Base-by-base conservation (phyloP, 1,140 invertebrate species). In the Plectrocnemia conspersa region DNA sequence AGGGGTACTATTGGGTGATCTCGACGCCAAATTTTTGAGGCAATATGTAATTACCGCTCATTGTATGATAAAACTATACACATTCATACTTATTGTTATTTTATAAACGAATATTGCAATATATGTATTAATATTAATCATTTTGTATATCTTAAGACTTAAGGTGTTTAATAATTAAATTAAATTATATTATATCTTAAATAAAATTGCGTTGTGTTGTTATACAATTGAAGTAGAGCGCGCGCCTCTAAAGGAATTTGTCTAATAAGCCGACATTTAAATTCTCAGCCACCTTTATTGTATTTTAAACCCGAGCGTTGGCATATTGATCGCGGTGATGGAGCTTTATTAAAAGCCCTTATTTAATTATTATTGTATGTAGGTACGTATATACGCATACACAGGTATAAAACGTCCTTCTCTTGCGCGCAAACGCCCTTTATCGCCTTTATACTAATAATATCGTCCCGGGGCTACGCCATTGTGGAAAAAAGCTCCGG, bases 341-440 rank as follows among this genome's bases (percentile, higher is more conserved):
- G 35, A 38, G 35, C 35, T 38, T 38, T 38, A 38, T 38, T 38
- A 38, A 38, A 38, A 38, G 35, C 35, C 35, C 15, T 16, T 38
- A 38, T 38, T 38, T 38, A 38, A 38, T 38, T 38, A 38, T 38
- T 38, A 38, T 38, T 38, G 13, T 38, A 38, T n/a, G n/a, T n/a
- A n/a, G n/a, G n/a, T n/a, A n/a, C n/a, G n/a, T n/a, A n/a, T n/a
- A n/a, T n/a, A n/a, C n/a, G n/a, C n/a, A n/a, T n/a, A n/a, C n/a
- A n/a, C n/a, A n/a, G n/a, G n/a, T n/a, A n/a, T n/a, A n/a, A 38
- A 38, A 16, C 35, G 6, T 38, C 15, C 10, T 5, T 16, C 35
- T 38, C 15, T n/a, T n/a, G n/a, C n/a, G 18, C 7, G 18, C 35
- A 38, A 29, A 29, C 27, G 35, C 35, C 35, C 18, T 38, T 38